Percentiles rank a stretch among this genome's conserved stretches.
Evolutionary conservation across 2,888 invertebrate species (phyloP).

Genomic region (Suillia variegata): DNA sequence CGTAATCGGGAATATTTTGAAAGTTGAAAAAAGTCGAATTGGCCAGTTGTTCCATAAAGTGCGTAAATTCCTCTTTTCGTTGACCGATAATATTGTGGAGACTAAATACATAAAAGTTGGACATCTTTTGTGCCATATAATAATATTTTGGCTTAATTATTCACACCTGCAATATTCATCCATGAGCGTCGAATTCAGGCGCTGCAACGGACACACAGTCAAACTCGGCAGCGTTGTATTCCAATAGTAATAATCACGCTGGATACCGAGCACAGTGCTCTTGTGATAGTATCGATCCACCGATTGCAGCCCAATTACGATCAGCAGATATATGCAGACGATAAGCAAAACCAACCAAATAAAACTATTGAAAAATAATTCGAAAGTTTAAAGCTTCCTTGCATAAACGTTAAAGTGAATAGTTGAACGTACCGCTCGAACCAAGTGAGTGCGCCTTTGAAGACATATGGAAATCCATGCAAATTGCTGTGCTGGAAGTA

Average conservation of each 20-base stretch:
- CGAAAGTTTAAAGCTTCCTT: neutral
- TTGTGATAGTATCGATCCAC: conserved; percentile 52
- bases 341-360: conserved; percentile 49
- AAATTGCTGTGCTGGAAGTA: conserved; percentile 51
- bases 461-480: conserved; percentile 54
- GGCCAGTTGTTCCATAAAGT: conserved; percentile 57
- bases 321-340: conserved; percentile 44
- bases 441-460: conserved; percentile 35
- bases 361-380: conserved; percentile 35
- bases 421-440: conserved; percentile 42
- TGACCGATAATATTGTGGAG: conserved; percentile 25
- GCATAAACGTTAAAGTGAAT: no score
- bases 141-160: no score
- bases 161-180: conserved; percentile 47
- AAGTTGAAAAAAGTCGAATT: conserved; percentile 59
- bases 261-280: conserved; percentile 56
- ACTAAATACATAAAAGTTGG: conserved; percentile 18
- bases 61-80: conserved; percentile 28
- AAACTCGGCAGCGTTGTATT: conserved; percentile 54
- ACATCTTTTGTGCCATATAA: no score
- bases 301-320: conserved; percentile 50
- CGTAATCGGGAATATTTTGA: conserved; percentile 46
- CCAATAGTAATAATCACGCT: conserved; percentile 57
- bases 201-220: conserved; percentile 56
- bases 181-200: conserved; percentile 43